Evolutionary conservation across 2,888 invertebrate species (phyloP), one percentile per base, ranked within the genome.

Genomic region (Anagyrus pseudococci): DNA sequence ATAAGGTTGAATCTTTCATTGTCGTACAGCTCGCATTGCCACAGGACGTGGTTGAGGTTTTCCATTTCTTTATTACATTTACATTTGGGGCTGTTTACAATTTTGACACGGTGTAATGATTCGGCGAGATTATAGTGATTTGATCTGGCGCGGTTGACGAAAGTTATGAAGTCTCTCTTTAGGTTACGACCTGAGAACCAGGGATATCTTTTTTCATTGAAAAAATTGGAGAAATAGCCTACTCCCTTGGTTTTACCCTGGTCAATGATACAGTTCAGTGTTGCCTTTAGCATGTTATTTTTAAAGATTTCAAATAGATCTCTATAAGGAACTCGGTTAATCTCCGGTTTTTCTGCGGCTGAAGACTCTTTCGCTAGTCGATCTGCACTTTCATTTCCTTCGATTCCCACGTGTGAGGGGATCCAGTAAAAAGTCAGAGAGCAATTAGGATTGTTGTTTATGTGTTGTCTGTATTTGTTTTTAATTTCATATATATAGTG

Each of bases 301-400:
- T 52, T 52, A 4, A 33, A 44, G 1, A n/a, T 15, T 26, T 17
- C 15, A 3, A 19, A n/a, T 2, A 58, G 3, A 17, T 43, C 52
- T 22, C 44, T 44, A 26, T 26, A 41, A 6, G 52, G 25, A 17
- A 58, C 3, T 13, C 20, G n/a, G 2, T n/a, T 4, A 2, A 20
- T 10, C 13, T 26, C 52, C 1, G 4, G 15, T 17, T 1, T 8
- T 15, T 17, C 22, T 4, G 41, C 15, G 10, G 1, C 10, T 7
- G 17, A 15, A 2, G 54, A 40, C 10, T 19, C 7, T 46, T 60
- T 54, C 1, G 46, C 54, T 17, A 46, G 23, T 8, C 10, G 8
- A 26, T 54, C 54, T 2, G 47, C 60, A 17, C 17, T 19, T 15
- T 60, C 60, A 17, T 60, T 60, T 8, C 37, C 54, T 8, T 8